Evolutionary conservation across 2,888 invertebrate species (phyloP), one percentile per base, ranked within the genome.

Genomic region (Mimachlamys varia): DNA sequence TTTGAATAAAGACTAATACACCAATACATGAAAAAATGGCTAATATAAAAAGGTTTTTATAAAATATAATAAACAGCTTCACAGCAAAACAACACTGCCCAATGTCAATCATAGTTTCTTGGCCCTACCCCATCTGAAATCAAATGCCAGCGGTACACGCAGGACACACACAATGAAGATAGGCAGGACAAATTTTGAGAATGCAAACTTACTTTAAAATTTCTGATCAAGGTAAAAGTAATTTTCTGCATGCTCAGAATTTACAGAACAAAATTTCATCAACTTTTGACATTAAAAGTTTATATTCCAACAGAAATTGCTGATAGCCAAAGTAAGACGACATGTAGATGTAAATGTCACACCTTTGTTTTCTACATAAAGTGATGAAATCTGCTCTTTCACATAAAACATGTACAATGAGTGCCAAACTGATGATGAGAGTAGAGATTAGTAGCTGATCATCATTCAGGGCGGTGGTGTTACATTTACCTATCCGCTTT

Each of bases 401-500:
- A 58, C 19, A 58, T 58, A 17, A 58, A 58, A 58, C 58, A 58
- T 76, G 33, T 76, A 76, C 76, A 33, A 76, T 76, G 76, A 33
- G 76, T 76, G 76, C 76, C 62, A n/a, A n/a, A 62, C 53, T 76
- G 27, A 76, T 76, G 33, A 76, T 76, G 33, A 76, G 76, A 53
- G 53, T 53, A 53, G 53, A 58, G 58, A 58, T 58, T 58, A 58
- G 58, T 58, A 58, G 58, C 58, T 7, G n/a, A 58, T 53, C 53
- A 53, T 53, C 53, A 53, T 58, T 58, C 58, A 33, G 76, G 76
- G 76, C 76, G 76, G 76, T 33, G 76, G 27, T 88, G 88, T 50
- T 53, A 88, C 88, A 49, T 92, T 96, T 96, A 96, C 96, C 96
- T 96, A 96, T 96, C 94, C 96, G 94, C 90, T 93, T 93, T 91